Evolutionary conservation across 2,113 vertebrate species (phyloP).

Genomic region (Indicator maculatus): DNA sequence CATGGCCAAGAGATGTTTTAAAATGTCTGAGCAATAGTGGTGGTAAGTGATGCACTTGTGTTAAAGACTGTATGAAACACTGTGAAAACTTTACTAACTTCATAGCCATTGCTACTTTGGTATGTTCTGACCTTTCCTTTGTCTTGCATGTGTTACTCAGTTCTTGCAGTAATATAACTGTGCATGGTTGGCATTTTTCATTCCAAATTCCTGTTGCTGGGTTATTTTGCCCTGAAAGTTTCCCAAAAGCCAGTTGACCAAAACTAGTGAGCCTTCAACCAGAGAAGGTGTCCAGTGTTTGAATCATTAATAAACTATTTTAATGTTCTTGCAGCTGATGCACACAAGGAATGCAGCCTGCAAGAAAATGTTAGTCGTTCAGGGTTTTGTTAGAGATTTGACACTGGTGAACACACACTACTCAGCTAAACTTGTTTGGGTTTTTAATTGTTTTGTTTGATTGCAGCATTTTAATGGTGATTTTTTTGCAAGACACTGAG

Average conservation of each 20-base stretch:
- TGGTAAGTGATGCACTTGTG: constrained; percentile 74
- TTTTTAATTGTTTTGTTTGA: not conserved
- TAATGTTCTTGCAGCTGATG: constrained; percentile 23
- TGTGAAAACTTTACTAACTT: constrained; percentile 75
- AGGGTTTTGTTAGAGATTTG: constrained; percentile 23
- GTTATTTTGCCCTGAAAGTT: constrained; percentile 61
- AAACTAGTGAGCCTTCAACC: constrained; percentile 51
- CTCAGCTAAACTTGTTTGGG: not conserved
- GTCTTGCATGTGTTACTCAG: constrained; percentile 73
- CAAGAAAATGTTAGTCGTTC: not conserved
- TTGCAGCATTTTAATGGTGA: not conserved
- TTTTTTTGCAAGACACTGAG: constrained; percentile 15
- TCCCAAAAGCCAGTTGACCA: constrained; percentile 67
- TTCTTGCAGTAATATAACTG: constrained; percentile 53
- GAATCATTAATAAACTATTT: not conserved
- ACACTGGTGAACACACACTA: not conserved
- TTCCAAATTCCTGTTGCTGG: constrained; percentile 29
- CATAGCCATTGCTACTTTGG: constrained; percentile 61
- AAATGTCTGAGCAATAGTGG: constrained; percentile 72
- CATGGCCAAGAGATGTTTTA: constrained; percentile 75
- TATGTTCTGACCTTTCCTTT: constrained; percentile 58
- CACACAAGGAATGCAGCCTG: not conserved
- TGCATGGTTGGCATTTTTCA: constrained; percentile 65
- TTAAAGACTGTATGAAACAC: constrained; percentile 77
- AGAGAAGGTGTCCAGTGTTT: constrained; percentile 17